These are phyloP conservation scores for Arenicola marina DNA, from an alignment of 2,888 invertebrate genomes.

Conservation along the genomic window DNA sequence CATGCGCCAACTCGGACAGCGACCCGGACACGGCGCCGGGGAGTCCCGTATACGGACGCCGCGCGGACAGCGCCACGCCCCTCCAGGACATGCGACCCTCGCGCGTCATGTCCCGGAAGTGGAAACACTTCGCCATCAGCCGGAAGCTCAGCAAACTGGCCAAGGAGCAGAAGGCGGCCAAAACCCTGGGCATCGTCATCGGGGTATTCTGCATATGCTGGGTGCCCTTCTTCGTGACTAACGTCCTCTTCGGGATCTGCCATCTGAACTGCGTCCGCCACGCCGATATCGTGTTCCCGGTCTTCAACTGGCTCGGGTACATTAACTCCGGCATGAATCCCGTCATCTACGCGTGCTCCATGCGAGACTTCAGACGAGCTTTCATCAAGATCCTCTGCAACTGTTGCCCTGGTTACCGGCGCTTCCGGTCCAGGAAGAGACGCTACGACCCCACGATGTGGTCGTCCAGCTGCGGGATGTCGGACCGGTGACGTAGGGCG, in stretches of 20 bases:
- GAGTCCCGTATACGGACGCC: conserved; percentile 18
- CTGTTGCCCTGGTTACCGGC: conserved; percentile 1
- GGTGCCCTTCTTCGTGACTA: conserved; percentile 96
- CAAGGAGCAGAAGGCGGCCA: conserved; percentile 96
- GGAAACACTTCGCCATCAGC: conserved; percentile 79
- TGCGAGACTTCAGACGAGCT: conserved; percentile 87
- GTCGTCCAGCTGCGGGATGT: neutral
- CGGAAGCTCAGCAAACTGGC: conserved; percentile 93
- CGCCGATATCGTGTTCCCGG: conserved; percentile 50
- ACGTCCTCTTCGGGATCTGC: conserved; percentile 83
- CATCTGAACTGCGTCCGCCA: conserved; percentile 68
- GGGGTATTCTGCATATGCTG: conserved; percentile 96
- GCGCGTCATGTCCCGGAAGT: conserved; percentile 29
- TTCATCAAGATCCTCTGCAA: conserved; percentile 85
- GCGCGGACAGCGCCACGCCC: neutral
- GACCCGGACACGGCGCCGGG: conserved; percentile 42
- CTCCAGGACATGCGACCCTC: conserved; percentile 19
- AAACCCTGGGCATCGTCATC: conserved; percentile 95
- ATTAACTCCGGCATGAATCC: conserved; percentile 67
- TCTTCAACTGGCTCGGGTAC: conserved; percentile 61
- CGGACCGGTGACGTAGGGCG: too few species aligned
- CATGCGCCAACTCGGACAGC: conserved; percentile 40
- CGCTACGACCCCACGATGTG: neutral
- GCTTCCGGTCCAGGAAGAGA: neutral
- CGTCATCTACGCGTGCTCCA: conserved; percentile 98